Percentiles rank a stretch among this genome's conserved stretches.
These are phyloP conservation scores for Rhorus exstirpatorius DNA, from an alignment of 2,888 invertebrate species.

Conservation along the genomic window DNA sequence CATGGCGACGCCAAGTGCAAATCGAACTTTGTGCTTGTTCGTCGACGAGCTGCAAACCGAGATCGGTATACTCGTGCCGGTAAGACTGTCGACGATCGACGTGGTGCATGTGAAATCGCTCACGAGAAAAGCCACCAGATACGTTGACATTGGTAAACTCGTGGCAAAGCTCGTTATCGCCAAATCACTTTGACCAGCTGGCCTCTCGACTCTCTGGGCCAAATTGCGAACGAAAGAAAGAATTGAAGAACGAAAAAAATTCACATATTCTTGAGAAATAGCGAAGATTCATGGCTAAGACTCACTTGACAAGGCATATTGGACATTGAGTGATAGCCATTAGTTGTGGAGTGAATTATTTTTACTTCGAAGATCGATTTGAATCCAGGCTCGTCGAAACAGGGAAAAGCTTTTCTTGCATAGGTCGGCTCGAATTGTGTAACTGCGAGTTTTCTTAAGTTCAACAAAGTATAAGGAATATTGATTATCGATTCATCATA, in stretches of 20 bases:
- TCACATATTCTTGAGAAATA: not conserved
- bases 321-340: slow-evolving; percentile 89
- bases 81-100: slow-evolving; percentile 64
- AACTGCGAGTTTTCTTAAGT: slow-evolving; percentile 92
- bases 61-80: slow-evolving; percentile 68
- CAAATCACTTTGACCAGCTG: slow-evolving; percentile 45
- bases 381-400: slow-evolving; percentile 97
- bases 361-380: slow-evolving; percentile 95
- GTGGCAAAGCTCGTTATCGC: slow-evolving; percentile 62
- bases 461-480: no score
- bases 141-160: slow-evolving; percentile 75
- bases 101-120: slow-evolving; percentile 74
- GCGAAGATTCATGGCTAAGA: no score
- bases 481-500: no score
- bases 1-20: slow-evolving; percentile 85
- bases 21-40: slow-evolving; percentile 70
- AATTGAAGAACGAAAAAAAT: not conserved
- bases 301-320: slow-evolving; percentile 93
- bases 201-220: slow-evolving; percentile 49
- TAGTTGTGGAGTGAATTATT: slow-evolving; percentile 89
- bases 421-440: slow-evolving; percentile 98
- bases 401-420: slow-evolving; percentile 97
- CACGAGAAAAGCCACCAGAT: slow-evolving; percentile 74
- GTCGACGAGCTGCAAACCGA: slow-evolving; percentile 59
- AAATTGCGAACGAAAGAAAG: not conserved